These are phyloP conservation scores for Ceratoteleas bidentatus DNA, from an alignment of 1,140 invertebrate species.

Conservation along the genomic window DNA sequence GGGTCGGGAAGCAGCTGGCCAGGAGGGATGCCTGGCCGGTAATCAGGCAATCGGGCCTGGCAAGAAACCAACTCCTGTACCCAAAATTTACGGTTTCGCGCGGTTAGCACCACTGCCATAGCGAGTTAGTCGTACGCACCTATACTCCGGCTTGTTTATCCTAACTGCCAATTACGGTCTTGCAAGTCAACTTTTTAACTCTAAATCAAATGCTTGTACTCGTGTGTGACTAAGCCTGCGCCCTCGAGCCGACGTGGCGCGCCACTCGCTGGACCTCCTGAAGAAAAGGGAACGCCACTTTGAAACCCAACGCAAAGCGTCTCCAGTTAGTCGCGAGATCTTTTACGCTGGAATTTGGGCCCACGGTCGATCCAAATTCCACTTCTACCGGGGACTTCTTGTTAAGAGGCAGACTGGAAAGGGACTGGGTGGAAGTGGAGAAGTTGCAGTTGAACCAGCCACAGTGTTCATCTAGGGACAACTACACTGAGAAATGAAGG, in stretches of 20 bases:
- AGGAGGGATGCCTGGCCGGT: slow-evolving; percentile 86
- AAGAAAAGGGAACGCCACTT: background rate
- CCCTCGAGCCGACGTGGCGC: slow-evolving; percentile 22
- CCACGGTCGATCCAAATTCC: too few relatives aligned
- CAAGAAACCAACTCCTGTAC: slow-evolving; percentile 82
- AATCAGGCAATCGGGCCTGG: slow-evolving; percentile 90
- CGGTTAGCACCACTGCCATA: slow-evolving; percentile 80
- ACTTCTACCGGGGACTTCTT: too few relatives aligned
- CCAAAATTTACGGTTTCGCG: slow-evolving; percentile 79
- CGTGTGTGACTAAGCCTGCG: slow-evolving; percentile 21
- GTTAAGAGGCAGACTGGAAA: too few relatives aligned
- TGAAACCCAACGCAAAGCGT: background rate
- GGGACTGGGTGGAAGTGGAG: too few relatives aligned
- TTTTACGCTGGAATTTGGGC: too few relatives aligned
- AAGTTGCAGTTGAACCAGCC: too few relatives aligned
- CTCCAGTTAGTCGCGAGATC: too few relatives aligned
- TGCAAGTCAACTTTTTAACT: slow-evolving; percentile 34
- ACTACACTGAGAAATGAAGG: too few relatives aligned
- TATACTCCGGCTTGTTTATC: slow-evolving; percentile 75
- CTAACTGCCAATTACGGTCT: slow-evolving; percentile 49
- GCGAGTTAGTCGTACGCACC: slow-evolving; percentile 76
- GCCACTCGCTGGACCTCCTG: too few relatives aligned
- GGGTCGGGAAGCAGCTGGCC: slow-evolving; percentile 87
- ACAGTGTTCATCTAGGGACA: too few relatives aligned
- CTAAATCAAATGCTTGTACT: slow-evolving; percentile 36